phyloP scores from a whole-genome alignment of 2,113 vertebrate species.

The Cyprinus carpio region DNA sequence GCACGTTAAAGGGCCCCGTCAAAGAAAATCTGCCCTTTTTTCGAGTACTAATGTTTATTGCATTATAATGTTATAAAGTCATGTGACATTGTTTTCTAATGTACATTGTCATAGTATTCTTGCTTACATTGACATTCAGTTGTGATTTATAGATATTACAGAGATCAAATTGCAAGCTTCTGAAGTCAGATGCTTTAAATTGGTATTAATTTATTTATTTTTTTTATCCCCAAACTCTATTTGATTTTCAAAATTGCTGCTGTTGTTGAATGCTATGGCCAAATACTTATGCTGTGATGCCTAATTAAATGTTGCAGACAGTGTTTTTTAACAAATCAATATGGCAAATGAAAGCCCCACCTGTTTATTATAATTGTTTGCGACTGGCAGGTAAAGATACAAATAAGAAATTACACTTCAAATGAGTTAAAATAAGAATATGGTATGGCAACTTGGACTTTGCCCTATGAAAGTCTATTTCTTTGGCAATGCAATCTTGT shows the following conservation, averaged over 20 bases:
- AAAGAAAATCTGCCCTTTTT: conserved; percentile 51
- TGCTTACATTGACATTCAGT: conserved; percentile 51
- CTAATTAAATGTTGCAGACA: not conserved
- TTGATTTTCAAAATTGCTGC: conserved; percentile 8
- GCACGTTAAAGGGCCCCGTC: conserved; percentile 52
- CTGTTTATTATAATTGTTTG: not conserved
- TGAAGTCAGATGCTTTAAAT: conserved; percentile 61
- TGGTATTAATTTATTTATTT: conserved; percentile 60
- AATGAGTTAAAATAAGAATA: not conserved
- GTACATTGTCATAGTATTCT: conserved; percentile 55
- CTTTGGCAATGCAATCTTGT: not conserved
- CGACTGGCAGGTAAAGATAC: not conserved
- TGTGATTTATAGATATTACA: conserved; percentile 58
- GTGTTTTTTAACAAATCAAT: not conserved
- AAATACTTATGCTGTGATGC: conserved; percentile 10
- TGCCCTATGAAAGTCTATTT: not conserved
- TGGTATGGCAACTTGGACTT: not conserved
- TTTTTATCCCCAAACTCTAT: conserved; percentile 15
- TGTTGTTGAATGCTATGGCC: not conserved
- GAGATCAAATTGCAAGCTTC: too few species aligned
- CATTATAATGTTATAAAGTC: conserved; percentile 54
- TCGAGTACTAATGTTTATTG: conserved; percentile 56
- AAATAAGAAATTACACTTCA: not conserved
- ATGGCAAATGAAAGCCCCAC: not conserved
- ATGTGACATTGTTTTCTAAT: conserved; percentile 52